Evolutionary conservation across 2,113 vertebrate species (phyloP).

Genomic region (Hippocampus zosterae): DNA sequence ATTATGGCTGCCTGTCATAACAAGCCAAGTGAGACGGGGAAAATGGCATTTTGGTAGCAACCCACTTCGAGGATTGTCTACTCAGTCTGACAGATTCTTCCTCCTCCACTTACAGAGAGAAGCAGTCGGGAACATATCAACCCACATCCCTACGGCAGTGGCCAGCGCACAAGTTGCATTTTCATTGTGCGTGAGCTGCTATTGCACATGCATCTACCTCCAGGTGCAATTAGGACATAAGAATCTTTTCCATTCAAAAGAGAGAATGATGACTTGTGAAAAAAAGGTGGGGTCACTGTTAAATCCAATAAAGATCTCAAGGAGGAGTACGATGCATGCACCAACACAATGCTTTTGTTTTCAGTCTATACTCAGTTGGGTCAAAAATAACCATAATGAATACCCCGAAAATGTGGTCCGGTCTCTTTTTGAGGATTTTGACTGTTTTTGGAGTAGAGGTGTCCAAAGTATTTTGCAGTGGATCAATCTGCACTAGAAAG

Average conservation of each 20-base stretch:
- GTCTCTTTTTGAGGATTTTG: too few relatives aligned
- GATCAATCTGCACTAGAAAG: neutral
- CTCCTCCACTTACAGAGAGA: slow-evolving; percentile 2
- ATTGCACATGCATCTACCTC: neutral
- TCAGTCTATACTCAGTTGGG: too few relatives aligned
- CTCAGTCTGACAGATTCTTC: slow-evolving; percentile 9
- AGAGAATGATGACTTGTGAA: neutral
- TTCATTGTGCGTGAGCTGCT: neutral
- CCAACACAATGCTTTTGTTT: neutral
- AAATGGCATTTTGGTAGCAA: slow-evolving; percentile 11
- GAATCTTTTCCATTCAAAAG: neutral
- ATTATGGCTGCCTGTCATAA: slow-evolving; percentile 14
- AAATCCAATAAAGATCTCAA: neutral
- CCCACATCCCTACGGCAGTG: slow-evolving; percentile 8
- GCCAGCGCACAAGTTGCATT: slow-evolving; percentile 3
- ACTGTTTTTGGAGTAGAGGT: neutral
- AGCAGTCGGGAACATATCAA: slow-evolving; percentile 8
- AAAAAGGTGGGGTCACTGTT: neutral
- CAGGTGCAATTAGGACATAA: too few relatives aligned
- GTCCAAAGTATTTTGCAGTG: neutral
- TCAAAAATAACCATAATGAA: too few relatives aligned
- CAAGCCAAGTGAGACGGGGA: slow-evolving; percentile 11
- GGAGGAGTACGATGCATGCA: neutral
- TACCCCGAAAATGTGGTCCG: too few relatives aligned
- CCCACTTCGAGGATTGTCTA: slow-evolving; percentile 10